These are phyloP conservation scores for Scaptomyza polygonia DNA, from an alignment of 2,888 invertebrate species.

Conservation along the genomic window DNA sequence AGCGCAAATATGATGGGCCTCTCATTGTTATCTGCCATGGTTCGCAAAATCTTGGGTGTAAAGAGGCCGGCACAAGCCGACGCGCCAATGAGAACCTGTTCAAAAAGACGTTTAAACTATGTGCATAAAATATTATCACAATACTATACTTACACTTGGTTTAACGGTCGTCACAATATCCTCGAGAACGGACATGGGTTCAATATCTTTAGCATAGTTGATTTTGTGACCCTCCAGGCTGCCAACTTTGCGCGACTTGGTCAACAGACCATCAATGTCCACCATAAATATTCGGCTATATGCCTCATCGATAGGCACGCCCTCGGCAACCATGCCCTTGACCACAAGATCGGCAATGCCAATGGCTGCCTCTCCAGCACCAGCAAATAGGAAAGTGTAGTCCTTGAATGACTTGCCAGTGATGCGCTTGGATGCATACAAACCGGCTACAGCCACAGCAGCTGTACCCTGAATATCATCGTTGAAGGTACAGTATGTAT, in stretches of 20 bases:
- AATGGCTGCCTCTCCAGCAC: slow-evolving; percentile 95
- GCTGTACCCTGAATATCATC: slow-evolving; percentile 99
- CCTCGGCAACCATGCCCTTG: slow-evolving; percentile 93
- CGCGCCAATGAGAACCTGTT: slow-evolving; percentile 88
- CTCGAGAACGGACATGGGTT: slow-evolving; percentile 90
- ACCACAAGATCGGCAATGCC: slow-evolving; percentile 96
- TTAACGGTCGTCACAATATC: slow-evolving; percentile 93
- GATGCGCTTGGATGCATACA: slow-evolving; percentile 85
- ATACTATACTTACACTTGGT: slow-evolving; percentile 90
- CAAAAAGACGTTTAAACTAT: not conserved
- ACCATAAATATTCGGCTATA: slow-evolving; percentile 96
- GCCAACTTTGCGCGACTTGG: slow-evolving; percentile 88
- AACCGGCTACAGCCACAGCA: slow-evolving; percentile 96
- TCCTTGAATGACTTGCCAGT: slow-evolving; percentile 91
- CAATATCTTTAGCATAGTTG: slow-evolving; percentile 91
- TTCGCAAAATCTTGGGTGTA: slow-evolving; percentile 92
- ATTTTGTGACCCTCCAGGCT: slow-evolving; percentile 89
- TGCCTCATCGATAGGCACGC: slow-evolving; percentile 89
- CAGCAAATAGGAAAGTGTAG: slow-evolving; percentile 95
- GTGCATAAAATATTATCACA: not conserved
- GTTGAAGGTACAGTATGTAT: slow-evolving; percentile 98
- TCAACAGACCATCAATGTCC: slow-evolving; percentile 95
- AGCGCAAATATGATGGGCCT: slow-evolving; percentile 97
- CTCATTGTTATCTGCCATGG: slow-evolving; percentile 94
- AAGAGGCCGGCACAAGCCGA: slow-evolving; percentile 97